Evolutionary conservation across 2,888 invertebrate species (phyloP), one percentile per base, ranked within the genome.

Genomic region (Endotricha flammealis): DNA sequence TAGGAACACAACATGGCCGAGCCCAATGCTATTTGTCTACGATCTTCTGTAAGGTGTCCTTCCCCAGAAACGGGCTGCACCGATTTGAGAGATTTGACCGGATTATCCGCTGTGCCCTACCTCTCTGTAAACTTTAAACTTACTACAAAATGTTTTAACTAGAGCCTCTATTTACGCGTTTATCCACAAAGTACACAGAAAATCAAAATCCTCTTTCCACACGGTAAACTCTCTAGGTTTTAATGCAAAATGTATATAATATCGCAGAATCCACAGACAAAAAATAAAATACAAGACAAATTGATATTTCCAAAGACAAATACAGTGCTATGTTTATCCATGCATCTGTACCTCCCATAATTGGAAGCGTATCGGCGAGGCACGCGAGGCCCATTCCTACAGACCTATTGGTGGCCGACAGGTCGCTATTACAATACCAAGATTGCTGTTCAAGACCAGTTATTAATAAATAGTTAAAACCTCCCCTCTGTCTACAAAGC

Each of bases 381-480:
- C 60, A 62, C 56, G 56, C 56, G 56, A 50, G 48, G 20, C 35
- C 48, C 59, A 65, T 70, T 62, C 12, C 12, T 27, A 27, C 6
- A 7, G 3, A 10, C 10, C 64, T 46, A 37, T 38, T 44, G 46
- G 54, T 53, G 61, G 58, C 51, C 40, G 69, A 68, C 78, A 74
- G 66, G 54, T 67, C 54, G 53, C 71, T 69, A 78, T 79, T 79
- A 80, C 68, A 68, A 73, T 71, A 60, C 65, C 59, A 62, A 66
- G 72, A 71, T 68, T 68, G 65, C 63, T 65, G 60, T 57, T 66
- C 64, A 50, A 64, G 64, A 57, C 55, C 46, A 52, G 66, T 71
- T 76, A 81, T 82, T 80, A 79, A 76, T 78, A 78, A 77, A 78
- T 71, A 67, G 61, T 59, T 58, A 64, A 63, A 59, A 52, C 64